Evolutionary conservation across 2,797 vertebrate genomes (phyloP).

Genomic region (Cirrhinus mrigala): DNA sequence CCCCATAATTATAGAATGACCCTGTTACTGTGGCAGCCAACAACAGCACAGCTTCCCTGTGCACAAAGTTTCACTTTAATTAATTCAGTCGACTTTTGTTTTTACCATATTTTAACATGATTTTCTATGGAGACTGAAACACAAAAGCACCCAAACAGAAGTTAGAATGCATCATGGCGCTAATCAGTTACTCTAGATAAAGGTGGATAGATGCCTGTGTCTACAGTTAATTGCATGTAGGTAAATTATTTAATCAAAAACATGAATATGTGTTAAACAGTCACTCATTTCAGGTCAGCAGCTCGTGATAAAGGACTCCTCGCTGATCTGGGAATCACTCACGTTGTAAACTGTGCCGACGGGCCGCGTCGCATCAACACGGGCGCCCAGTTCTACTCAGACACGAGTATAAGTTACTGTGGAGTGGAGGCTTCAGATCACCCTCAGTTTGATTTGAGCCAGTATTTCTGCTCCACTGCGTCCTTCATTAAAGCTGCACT

Average conservation of each 20-base stretch:
- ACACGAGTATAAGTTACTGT: slow-evolving; percentile 77
- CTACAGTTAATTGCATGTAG: neutral
- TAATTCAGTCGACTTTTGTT: too few species aligned
- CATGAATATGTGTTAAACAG: neutral
- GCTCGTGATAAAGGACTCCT: slow-evolving; percentile 80
- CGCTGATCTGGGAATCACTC: slow-evolving; percentile 81
- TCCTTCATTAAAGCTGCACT: slow-evolving; percentile 82
- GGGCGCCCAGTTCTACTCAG: slow-evolving; percentile 80
- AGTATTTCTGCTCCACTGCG: slow-evolving; percentile 82
- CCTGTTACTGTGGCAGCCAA: too few species aligned
- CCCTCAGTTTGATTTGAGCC: slow-evolving; percentile 82
- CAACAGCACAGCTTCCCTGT: too few species aligned
- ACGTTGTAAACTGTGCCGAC: slow-evolving; percentile 82
- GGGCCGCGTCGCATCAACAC: slow-evolving; percentile 82
- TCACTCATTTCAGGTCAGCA: slow-evolving; percentile 67
- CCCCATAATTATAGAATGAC: too few species aligned
- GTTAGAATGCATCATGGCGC: too few species aligned
- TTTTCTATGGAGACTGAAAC: too few species aligned
- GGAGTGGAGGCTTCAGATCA: slow-evolving; percentile 85
- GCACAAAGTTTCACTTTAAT: too few species aligned
- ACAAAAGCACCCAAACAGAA: too few species aligned
- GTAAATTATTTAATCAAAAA: neutral
- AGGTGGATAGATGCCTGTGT: too few species aligned
- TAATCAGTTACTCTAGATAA: too few species aligned
- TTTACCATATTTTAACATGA: too few species aligned